Percentiles rank a stretch among this genome's conserved stretches.
Conservation (phyloP, 92 coral and sea anemone genomes). For the Paragorgia papillata region DNA sequence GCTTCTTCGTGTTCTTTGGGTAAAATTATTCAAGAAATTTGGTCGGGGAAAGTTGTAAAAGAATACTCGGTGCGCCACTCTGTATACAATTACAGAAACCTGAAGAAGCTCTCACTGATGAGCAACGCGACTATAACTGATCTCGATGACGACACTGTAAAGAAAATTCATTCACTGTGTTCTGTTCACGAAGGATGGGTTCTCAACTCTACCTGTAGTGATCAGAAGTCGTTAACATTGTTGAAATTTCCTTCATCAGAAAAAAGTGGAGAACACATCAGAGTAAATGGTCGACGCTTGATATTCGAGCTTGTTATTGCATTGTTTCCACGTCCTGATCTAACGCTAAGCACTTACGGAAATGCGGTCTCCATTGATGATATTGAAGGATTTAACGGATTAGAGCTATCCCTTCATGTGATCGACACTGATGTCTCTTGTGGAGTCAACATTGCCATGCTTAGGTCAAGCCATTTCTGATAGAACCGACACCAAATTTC, state of each 20-base stretch:
- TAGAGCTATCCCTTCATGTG: background rate
- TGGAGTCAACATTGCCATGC: conserved; percentile 21
- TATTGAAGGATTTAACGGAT: background rate
- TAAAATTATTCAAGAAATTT: background rate
- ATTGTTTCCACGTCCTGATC: conserved; percentile 7
- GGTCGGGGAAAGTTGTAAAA: background rate
- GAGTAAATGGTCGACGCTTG: conserved; percentile 13
- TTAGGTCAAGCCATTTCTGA: conserved; percentile 23
- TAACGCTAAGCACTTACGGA: conserved; percentile 23
- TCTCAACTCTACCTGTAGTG: background rate
- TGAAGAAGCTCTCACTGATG: too few relatives aligned
- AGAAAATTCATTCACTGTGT: background rate
- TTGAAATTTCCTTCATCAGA: background rate
- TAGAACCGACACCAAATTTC: conserved; percentile 5
- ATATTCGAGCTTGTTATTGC: background rate
- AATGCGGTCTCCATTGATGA: conserved; percentile 10
- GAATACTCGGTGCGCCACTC: too few relatives aligned
- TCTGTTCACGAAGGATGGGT: background rate
- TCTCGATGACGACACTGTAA: background rate
- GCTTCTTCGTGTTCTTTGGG: conserved; percentile 1
- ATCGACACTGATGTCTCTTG: conserved; percentile 7
- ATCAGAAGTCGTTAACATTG: conserved; percentile 1
- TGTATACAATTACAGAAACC: too few relatives aligned
- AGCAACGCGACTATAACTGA: background rate
- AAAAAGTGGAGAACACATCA: background rate